Conservation (phyloP, 2,113 vertebrate species). For the human (Homo sapiens) region DNA sequence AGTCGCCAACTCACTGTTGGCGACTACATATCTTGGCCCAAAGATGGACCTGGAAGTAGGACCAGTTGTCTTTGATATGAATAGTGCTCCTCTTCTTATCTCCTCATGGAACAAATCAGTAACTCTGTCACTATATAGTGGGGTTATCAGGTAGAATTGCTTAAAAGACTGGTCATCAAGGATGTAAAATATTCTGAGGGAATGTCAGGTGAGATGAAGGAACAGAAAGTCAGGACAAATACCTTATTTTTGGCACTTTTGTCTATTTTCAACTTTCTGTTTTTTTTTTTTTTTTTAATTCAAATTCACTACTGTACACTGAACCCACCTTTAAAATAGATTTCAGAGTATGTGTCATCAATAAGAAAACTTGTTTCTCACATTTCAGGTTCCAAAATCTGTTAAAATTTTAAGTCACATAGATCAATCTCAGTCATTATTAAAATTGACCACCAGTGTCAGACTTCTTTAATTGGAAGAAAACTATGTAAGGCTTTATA, state of each 20-base stretch:
- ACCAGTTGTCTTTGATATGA: constrained; percentile 77
- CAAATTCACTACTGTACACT: background rate
- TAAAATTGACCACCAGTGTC: constrained; percentile 21
- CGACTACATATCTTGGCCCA: constrained; percentile 78
- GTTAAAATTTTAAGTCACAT: background rate
- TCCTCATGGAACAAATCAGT: constrained; percentile 71
- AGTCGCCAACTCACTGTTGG: constrained; percentile 81
- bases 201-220: background rate
- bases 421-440: constrained; percentile 23
- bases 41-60: constrained; percentile 77
- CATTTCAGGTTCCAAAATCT: constrained; percentile 34
- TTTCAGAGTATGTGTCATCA: background rate
- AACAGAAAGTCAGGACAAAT: background rate
- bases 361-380: constrained; percentile 1
- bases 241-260: background rate
- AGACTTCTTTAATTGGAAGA: constrained; percentile 45
- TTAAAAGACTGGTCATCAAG: constrained; percentile 21
- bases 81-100: constrained; percentile 69
- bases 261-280: background rate
- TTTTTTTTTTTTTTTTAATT: background rate
- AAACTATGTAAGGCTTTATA: constrained; percentile 32
- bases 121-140: constrained; percentile 49
- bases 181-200: constrained; percentile 50
- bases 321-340: constrained; percentile 15
- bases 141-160: background rate